These are phyloP conservation scores for Pomatorhinus ruficollis DNA, from an alignment of 2,113 vertebrate species.

Conservation along the genomic window DNA sequence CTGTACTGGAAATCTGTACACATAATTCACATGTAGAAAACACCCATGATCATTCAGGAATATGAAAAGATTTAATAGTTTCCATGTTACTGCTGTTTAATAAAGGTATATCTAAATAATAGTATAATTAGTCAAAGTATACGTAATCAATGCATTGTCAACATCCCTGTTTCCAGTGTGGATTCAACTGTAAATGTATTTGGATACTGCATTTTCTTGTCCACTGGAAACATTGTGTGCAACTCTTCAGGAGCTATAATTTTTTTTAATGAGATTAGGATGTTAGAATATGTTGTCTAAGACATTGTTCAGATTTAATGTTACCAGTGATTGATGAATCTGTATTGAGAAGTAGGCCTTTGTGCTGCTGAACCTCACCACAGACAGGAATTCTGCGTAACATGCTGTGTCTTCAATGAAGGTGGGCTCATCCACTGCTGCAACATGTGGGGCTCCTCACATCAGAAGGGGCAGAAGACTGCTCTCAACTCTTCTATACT, in stretches of 20 bases:
- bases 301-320: not conserved
- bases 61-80: not conserved
- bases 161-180: not conserved
- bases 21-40: not conserved
- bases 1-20: not conserved
- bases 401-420: rapidly evolving
- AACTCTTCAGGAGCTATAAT: not conserved
- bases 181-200: not conserved
- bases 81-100: not conserved
- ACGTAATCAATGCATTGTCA: not conserved
- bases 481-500: not conserved
- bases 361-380: not conserved
- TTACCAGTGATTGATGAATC: not conserved
- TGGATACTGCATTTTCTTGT: not conserved
- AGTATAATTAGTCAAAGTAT: not conserved
- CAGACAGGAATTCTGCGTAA: not conserved
- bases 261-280: not conserved
- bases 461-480: not conserved
- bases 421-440: rapidly evolving
- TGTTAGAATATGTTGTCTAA: not conserved
- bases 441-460: not conserved
- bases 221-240: not conserved
- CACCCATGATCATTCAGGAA: not conserved
- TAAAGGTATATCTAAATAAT: not conserved
- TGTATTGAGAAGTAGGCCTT: not conserved